A percentile compares a stretch with the other conserved stretches of the same genome.
Evolutionary conservation across 2,797 vertebrate species (phyloP).

Genomic region (Brachyalestes nurse): DNA sequence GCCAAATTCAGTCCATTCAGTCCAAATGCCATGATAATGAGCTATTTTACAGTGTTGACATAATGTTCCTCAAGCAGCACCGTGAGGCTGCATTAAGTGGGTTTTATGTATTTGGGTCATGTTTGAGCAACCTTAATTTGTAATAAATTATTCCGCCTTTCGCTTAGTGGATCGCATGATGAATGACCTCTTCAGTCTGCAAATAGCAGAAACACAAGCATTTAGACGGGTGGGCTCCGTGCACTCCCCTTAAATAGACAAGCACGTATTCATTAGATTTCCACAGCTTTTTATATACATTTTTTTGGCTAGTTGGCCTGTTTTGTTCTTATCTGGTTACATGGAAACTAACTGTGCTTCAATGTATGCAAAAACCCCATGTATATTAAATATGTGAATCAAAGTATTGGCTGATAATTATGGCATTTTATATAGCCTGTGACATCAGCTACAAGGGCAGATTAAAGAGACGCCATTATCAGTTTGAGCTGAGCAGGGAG

Average conservation of each 20-base stretch:
- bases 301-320: background rate
- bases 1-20: constrained; percentile 16
- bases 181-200: constrained; percentile 39
- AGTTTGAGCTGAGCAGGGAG: background rate
- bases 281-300: background rate
- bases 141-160: constrained; percentile 51
- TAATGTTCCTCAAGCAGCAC: constrained; percentile 32
- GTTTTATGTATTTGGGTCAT: constrained; percentile 59
- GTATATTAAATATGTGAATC: background rate
- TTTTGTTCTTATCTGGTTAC: background rate
- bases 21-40: constrained; percentile 20
- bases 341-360: background rate
- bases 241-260: constrained; percentile 27
- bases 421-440: background rate
- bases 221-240: background rate
- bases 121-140: constrained; percentile 50
- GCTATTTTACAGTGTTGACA: constrained; percentile 45
- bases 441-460: constrained; percentile 26
- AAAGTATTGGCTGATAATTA: constrained; percentile 9
- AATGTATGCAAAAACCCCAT: background rate
- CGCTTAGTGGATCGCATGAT: constrained; percentile 40
- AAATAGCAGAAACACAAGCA: constrained; percentile 33
- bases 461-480: constrained; percentile 27
- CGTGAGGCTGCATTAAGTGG: constrained; percentile 43
- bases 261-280: constrained; percentile 9